These are phyloP conservation scores for Scomber japonicus DNA, from an alignment of 2,113 vertebrate genomes.

Conservation along the genomic window DNA sequence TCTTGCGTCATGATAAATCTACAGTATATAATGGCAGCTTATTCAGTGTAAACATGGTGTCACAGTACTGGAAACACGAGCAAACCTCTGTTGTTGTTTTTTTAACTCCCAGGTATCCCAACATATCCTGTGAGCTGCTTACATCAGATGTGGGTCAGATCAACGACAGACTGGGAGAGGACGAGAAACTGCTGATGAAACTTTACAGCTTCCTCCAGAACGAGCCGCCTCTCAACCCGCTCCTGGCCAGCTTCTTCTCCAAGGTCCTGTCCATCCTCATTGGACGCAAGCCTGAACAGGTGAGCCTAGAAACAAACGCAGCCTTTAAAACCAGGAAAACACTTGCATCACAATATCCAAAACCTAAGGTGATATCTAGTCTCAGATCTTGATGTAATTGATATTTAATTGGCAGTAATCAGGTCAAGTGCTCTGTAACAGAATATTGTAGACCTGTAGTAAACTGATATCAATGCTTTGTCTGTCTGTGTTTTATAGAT, in stretches of 20 bases:
- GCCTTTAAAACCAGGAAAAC: too few species aligned
- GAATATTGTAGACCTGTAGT: too few species aligned
- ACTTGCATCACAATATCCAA: too few species aligned
- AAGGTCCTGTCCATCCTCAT: conserved; percentile 99
- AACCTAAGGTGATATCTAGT: too few species aligned
- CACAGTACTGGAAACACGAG: background rate
- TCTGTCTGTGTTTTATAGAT: conserved; percentile 84
- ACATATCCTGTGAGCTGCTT: conserved; percentile 98
- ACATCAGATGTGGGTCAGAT: conserved; percentile 97
- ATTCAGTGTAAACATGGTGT: too few species aligned
- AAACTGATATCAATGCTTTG: background rate
- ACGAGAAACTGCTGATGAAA: conserved; percentile 93
- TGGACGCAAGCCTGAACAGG: conserved; percentile 98
- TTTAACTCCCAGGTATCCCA: conserved; percentile 89
- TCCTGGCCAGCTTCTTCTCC: conserved; percentile 98
- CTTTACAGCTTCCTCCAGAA: conserved; percentile 96
- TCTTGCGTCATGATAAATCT: too few species aligned
- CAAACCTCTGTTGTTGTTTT: background rate
- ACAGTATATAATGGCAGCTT: too few species aligned
- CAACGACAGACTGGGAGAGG: conserved; percentile 96
- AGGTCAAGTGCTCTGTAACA: too few species aligned
- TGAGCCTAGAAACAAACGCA: conserved; percentile 59
- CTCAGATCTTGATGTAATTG: too few species aligned
- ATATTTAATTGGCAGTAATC: too few species aligned
- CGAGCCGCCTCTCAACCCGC: conserved; percentile 94